These are phyloP conservation scores for Platycheirus rosarum DNA, from an alignment of 2,888 invertebrate genomes.

Conservation along the genomic window DNA sequence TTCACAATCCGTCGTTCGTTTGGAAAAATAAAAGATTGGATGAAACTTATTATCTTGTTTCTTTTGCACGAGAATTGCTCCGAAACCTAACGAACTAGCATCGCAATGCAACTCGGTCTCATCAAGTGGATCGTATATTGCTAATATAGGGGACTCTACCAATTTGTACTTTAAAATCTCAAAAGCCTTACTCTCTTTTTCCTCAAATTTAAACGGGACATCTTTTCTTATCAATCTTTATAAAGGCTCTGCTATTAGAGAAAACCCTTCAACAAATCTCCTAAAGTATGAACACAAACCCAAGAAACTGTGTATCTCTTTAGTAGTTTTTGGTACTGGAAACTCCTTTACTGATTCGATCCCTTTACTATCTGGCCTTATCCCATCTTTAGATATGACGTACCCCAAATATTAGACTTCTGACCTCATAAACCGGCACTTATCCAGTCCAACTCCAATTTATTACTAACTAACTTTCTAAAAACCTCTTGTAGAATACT, in stretches of 20 bases:
- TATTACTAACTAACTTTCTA: background rate
- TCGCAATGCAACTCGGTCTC: conserved; percentile 64
- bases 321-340: background rate
- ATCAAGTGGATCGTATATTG: background rate
- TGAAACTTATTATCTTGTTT: too few relatives aligned
- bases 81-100: conserved; percentile 75
- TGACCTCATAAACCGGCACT: background rate
- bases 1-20: too few relatives aligned
- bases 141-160: background rate
- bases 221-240: background rate
- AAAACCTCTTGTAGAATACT: background rate
- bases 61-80: conserved; percentile 74
- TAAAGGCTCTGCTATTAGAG: background rate
- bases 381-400: background rate
- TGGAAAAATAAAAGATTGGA: too few relatives aligned
- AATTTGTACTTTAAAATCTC: background rate
- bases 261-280: too few relatives aligned
- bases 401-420: background rate
- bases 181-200: background rate
- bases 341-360: background rate
- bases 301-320: background rate
- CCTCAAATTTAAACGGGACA: background rate
- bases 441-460: background rate
- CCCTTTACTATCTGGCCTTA: background rate
- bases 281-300: too few relatives aligned